phyloP scores from a whole-genome alignment of 2,113 vertebrate genomes.

The Lanius ludovicianus region DNA sequence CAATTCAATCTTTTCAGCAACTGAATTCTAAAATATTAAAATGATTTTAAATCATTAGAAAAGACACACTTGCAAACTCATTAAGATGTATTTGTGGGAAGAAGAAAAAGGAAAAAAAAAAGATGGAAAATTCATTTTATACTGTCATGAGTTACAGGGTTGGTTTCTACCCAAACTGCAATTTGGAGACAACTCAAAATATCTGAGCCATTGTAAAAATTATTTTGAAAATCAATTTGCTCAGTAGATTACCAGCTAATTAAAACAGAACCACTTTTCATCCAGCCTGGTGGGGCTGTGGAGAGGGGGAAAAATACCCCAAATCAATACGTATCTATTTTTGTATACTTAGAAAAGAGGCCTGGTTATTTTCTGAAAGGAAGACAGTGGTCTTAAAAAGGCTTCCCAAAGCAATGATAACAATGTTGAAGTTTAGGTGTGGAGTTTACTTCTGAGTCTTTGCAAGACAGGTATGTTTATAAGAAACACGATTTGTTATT shows the following conservation, averaged over 20 bases:
- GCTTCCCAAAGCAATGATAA: background rate
- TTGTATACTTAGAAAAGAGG: background rate
- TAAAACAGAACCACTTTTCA: background rate
- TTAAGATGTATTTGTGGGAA: background rate
- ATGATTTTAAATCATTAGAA: background rate
- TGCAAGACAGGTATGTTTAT: background rate
- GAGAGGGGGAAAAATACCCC: background rate
- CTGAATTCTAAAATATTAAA: background rate
- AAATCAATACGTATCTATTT: background rate
- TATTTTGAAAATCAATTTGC: constrained; percentile 56
- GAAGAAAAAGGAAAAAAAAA: too few species aligned
- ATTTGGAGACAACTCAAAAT: constrained; percentile 18
- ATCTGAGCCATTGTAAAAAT: constrained; percentile 12
- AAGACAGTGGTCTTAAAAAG: background rate
- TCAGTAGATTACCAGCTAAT: constrained; percentile 22
- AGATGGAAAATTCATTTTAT: background rate
- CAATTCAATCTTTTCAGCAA: background rate
- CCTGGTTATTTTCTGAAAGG: background rate
- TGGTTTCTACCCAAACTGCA: background rate
- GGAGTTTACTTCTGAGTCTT: background rate
- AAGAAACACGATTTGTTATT: background rate
- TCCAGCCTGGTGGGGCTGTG: background rate
- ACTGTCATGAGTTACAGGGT: background rate
- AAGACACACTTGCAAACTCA: background rate
- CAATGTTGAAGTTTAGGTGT: background rate